Evolutionary conservation across 2,113 vertebrate species (phyloP).

Genomic region (Australoheros scitulus): DNA sequence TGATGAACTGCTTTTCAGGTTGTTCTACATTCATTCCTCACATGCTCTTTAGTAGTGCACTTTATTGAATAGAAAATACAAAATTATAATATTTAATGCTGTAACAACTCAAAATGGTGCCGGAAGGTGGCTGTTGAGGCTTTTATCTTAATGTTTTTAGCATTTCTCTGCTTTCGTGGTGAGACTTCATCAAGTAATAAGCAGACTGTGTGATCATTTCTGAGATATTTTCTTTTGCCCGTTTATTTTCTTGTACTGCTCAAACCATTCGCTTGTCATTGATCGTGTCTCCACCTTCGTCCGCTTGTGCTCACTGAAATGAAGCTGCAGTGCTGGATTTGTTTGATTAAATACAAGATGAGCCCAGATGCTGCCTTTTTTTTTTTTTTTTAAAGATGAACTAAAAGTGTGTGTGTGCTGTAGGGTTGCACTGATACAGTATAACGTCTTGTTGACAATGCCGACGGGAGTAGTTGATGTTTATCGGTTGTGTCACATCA

Average conservation of each 20-base stretch:
- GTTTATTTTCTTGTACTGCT: not conserved
- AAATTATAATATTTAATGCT: not conserved
- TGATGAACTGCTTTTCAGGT: not conserved
- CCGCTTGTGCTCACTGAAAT: not conserved
- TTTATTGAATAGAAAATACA: not conserved
- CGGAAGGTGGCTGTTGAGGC: too few species aligned
- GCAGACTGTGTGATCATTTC: not conserved
- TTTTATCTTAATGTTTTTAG: too few species aligned
- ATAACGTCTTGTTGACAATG: not conserved
- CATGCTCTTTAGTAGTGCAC: not conserved
- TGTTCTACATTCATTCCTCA: not conserved
- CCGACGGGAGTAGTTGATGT: not conserved
- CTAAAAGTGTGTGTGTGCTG: not conserved
- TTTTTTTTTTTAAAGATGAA: not conserved
- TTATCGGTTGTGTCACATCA: not conserved
- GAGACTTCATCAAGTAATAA: not conserved
- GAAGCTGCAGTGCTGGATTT: not conserved
- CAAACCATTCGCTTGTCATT: not conserved
- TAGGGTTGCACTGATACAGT: not conserved
- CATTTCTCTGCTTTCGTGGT: not conserved
- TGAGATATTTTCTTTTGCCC: not conserved
- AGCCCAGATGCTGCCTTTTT: not conserved
- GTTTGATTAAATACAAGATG: not conserved
- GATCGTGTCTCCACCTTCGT: too few species aligned
- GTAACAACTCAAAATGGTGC: not conserved